These are phyloP conservation scores for Parochlus steinenii DNA, from an alignment of 2,888 invertebrate genomes.

Conservation along the genomic window DNA sequence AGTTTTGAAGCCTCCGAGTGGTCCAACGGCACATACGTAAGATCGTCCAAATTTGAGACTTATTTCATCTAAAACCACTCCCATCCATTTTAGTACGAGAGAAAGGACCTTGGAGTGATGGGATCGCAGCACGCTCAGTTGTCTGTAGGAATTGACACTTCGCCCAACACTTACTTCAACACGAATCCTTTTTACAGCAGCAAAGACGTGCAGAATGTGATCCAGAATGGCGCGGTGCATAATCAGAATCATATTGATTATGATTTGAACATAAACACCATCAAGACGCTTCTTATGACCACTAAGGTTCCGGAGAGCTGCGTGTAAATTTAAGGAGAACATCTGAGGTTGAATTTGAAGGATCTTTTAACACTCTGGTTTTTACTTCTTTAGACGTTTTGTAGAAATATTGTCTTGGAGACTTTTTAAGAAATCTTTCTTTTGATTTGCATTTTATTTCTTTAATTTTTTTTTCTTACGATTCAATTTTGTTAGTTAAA, in stretches of 20 bases:
- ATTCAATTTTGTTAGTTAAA: no score
- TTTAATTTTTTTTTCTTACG: no score
- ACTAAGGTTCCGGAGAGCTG: conserved; percentile 77
- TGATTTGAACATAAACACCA: conserved; percentile 63
- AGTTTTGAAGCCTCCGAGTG: conserved; percentile 2
- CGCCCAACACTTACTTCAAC: conserved; percentile 18
- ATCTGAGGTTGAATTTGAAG: neutral
- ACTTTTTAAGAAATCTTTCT: conserved; percentile 29
- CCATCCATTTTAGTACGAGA: conserved; percentile 4
- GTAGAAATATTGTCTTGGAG: conserved; percentile 28
- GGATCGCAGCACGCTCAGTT: neutral
- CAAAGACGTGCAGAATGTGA: no score
- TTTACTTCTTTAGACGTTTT: conserved; percentile 28
- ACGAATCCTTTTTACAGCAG: no score
- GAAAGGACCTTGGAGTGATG: neutral
- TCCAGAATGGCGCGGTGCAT: conserved; percentile 12
- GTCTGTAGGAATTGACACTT: neutral
- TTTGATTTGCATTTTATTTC: no score
- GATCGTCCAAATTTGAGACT: conserved; percentile 6
- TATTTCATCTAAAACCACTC: conserved; percentile 6
- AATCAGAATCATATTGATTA: conserved; percentile 11
- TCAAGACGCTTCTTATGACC: conserved; percentile 74
- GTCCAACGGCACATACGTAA: conserved; percentile 7
- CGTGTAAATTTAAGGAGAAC: conserved; percentile 52
- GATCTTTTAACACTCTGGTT: conserved; percentile 22